phyloP scores from a whole-genome alignment of 2,888 invertebrate species.

The Pandemis cinnamomeana region DNA sequence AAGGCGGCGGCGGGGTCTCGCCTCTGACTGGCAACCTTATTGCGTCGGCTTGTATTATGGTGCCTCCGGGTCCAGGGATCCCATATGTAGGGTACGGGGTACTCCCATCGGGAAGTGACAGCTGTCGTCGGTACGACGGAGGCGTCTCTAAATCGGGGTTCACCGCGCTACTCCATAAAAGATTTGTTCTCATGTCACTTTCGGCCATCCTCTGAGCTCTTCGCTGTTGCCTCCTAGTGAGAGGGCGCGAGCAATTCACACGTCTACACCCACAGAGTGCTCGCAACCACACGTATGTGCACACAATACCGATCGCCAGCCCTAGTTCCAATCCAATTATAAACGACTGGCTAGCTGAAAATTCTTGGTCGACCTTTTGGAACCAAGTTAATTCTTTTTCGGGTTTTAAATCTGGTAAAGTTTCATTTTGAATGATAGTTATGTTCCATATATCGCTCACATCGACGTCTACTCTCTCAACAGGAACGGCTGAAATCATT shows the following conservation, averaged over 20 bases:
- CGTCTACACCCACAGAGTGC: conserved; percentile 65
- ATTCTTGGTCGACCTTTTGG: conserved; percentile 73
- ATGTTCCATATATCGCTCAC: conserved; percentile 74
- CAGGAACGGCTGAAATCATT: conserved; percentile 78
- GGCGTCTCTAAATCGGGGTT: conserved; percentile 75
- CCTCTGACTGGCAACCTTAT: conserved; percentile 63
- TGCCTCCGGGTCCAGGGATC: conserved; percentile 58
- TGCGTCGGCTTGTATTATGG: conserved; percentile 64
- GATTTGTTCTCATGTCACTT: conserved; percentile 70
- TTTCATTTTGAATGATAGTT: conserved; percentile 54
- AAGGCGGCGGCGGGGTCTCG: conserved; percentile 80
- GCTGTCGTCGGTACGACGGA: conserved; percentile 66
- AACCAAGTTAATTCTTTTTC: conserved; percentile 62
- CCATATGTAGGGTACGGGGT: conserved; percentile 60
- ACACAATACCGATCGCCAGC: conserved; percentile 72
- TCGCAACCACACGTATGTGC: conserved; percentile 76
- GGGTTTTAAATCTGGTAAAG: conserved; percentile 47
- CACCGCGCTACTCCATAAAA: conserved; percentile 70
- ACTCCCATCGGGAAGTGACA: conserved; percentile 65
- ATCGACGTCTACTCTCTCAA: conserved; percentile 69
- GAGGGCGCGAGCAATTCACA: conserved; percentile 57
- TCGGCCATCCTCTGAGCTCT: conserved; percentile 57
- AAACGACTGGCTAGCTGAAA: conserved; percentile 76
- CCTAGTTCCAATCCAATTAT: conserved; percentile 76
- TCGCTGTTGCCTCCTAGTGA: conserved; percentile 58